Conservation (phyloP, 2,888 invertebrate genomes). For the Itoplectis maculator region DNA sequence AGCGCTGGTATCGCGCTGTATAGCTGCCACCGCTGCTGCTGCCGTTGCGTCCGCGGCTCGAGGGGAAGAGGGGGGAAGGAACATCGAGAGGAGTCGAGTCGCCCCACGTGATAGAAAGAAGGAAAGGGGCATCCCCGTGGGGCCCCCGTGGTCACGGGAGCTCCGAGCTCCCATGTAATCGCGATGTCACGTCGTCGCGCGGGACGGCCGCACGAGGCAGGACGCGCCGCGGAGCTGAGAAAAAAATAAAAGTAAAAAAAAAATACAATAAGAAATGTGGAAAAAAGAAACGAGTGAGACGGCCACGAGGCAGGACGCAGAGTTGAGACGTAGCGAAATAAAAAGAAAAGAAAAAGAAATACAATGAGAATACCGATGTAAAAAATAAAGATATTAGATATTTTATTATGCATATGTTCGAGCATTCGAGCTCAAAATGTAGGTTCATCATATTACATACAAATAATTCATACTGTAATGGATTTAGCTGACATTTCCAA, state of each 20-base stretch:
- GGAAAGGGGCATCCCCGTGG: conserved; percentile 7
- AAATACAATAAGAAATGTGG: conserved; percentile 6
- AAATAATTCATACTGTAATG: too few relatives aligned
- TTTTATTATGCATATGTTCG: too few relatives aligned
- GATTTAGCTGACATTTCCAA: too few relatives aligned
- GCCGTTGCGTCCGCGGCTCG: background rate
- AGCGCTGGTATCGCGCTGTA: background rate
- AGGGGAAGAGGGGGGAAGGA: conserved; percentile 24
- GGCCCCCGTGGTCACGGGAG: conserved; percentile 50
- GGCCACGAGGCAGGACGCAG: too few relatives aligned
- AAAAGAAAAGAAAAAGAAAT: conserved; percentile 62
- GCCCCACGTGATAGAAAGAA: conserved; percentile 15
- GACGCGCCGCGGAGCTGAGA: conserved; percentile 58
- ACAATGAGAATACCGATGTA: conserved; percentile 2
- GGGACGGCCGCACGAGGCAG: conserved; percentile 73
- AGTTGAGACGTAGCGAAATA: conserved; percentile 59
- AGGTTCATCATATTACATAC: too few relatives aligned
- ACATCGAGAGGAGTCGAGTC: conserved; percentile 28
- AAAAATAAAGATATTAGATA: too few relatives aligned
- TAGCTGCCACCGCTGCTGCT: conserved; percentile 5
- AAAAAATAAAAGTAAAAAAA: conserved; percentile 64
- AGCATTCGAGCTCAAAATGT: too few relatives aligned
- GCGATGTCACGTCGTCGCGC: conserved; percentile 77
- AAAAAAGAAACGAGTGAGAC: too few relatives aligned
- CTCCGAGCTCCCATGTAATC: conserved; percentile 77